Conservation (phyloP, 2,113 vertebrate genomes). For the Stercorarius parasiticus region DNA sequence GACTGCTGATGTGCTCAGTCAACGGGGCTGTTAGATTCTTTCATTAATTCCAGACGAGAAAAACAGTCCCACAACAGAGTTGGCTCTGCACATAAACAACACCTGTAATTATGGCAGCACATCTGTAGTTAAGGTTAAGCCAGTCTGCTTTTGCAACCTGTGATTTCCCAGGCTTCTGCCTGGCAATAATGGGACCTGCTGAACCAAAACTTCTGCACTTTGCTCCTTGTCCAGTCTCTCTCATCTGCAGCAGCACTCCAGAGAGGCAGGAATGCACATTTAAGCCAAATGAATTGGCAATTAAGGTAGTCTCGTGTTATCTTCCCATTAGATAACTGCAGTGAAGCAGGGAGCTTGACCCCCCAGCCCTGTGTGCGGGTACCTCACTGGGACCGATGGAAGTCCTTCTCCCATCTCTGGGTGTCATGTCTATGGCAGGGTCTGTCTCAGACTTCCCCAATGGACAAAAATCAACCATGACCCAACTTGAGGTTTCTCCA, state of each 20-base stretch:
- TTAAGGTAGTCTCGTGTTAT: not conserved
- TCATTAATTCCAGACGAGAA: not conserved
- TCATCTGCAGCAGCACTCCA: not conserved
- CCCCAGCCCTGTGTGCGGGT: not conserved
- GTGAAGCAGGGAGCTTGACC: not conserved
- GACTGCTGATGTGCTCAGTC: not conserved
- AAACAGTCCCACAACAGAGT: not conserved
- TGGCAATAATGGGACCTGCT: not conserved
- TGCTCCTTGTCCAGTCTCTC: not conserved
- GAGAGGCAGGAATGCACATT: not conserved
- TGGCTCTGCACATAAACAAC: not conserved
- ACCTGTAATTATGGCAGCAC: not conserved
- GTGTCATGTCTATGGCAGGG: not conserved
- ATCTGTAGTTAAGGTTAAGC: not conserved
- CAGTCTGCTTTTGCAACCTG: not conserved
- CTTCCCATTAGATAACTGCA: not conserved
- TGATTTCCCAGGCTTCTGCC: not conserved
- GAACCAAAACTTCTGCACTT: not conserved
- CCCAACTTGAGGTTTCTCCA: not conserved
- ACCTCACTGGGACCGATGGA: not conserved
- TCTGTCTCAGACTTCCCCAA: not conserved
- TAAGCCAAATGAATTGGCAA: not conserved
- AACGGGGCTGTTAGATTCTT: not conserved
- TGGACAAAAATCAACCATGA: not conserved
- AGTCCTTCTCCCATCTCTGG: not conserved